Evolutionary conservation across 2,888 invertebrate species (phyloP), one percentile per base, ranked within the genome.

Genomic region (Sinhomidia bicolor): DNA sequence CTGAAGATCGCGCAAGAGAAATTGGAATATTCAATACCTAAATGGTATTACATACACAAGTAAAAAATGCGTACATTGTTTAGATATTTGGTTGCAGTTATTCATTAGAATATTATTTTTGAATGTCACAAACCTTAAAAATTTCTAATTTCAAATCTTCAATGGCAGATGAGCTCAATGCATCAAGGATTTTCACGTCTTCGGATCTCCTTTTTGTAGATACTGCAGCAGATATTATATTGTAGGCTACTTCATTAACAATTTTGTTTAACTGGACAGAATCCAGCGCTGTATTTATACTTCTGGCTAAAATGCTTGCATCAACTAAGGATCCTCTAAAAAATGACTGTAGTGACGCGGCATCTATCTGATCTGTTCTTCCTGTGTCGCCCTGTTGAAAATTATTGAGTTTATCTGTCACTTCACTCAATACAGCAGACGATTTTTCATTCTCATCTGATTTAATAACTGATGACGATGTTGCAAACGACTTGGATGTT

Each of bases 101-200:
- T n/a, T n/a, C n/a, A n/a, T n/a, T n/a, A n/a, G n/a, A n/a, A n/a
- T n/a, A n/a, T n/a, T n/a, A n/a, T n/a, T n/a, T n/a, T n/a, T n/a
- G n/a, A n/a, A n/a, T n/a, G n/a, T n/a, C n/a, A 26, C 76, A 36
- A 17, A 88, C 88, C 76, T 88, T 83, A 4, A 88, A 88, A 79
- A 88, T 88, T 83, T 88, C 79, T 32, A 57, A 36, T 62, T 88
- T 88, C 47, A 88, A 65, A 82, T 82, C 26, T 57, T 78, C 88
- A 3, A 78, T 36, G 5, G 68, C 32, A 1, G 88, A 68, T 62
- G 65, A 51, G 10, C 23, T 65, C 23, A 36, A 10, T 1, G 68
- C 17, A 26, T 29, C 36, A 9, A 36, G 23, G 3, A 20, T 14
- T 26, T 82, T 74, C n/a, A 47, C 12, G 32, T 76, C 17, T 2